These are phyloP conservation scores for Rhagium mordax DNA, from an alignment of 2,888 invertebrate species.

Conservation along the genomic window DNA sequence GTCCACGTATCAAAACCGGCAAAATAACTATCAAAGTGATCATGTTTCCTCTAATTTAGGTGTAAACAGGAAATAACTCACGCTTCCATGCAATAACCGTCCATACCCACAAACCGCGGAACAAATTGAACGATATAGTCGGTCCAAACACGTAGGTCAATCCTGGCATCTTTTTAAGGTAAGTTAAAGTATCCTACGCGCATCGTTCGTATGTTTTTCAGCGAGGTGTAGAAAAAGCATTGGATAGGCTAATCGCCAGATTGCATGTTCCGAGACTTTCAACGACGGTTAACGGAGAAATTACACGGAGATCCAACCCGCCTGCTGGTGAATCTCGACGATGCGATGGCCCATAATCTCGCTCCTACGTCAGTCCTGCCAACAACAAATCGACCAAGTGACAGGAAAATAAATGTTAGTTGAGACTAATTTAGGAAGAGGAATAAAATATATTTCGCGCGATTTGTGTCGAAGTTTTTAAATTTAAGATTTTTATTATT, in stretches of 20 bases:
- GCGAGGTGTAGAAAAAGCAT: not conserved
- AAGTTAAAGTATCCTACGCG: not conserved
- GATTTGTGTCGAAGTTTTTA: no score
- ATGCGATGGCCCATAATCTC: constrained; percentile 7
- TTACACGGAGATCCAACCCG: constrained; percentile 18
- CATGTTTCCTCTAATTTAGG: not conserved
- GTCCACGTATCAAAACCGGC: not conserved
- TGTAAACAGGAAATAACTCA: not conserved
- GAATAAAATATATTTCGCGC: no score
- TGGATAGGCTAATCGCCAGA: constrained; percentile 15
- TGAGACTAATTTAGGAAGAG: not conserved
- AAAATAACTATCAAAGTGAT: not conserved
- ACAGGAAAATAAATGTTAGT: not conserved
- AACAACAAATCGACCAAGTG: not conserved
- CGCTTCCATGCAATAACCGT: no score
- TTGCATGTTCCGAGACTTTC: constrained; percentile 22
- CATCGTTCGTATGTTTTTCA: constrained; percentile 1
- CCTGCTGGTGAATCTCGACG: not conserved
- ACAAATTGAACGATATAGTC: no score
- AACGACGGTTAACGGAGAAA: constrained; percentile 20
- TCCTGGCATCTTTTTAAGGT: not conserved
- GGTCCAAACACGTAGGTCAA: no score
- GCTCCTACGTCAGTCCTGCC: not conserved
- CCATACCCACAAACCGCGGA: no score
- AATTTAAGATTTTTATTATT: no score